Conservation (phyloP, 2,113 vertebrate genomes). For the Oceanodroma tethys region DNA sequence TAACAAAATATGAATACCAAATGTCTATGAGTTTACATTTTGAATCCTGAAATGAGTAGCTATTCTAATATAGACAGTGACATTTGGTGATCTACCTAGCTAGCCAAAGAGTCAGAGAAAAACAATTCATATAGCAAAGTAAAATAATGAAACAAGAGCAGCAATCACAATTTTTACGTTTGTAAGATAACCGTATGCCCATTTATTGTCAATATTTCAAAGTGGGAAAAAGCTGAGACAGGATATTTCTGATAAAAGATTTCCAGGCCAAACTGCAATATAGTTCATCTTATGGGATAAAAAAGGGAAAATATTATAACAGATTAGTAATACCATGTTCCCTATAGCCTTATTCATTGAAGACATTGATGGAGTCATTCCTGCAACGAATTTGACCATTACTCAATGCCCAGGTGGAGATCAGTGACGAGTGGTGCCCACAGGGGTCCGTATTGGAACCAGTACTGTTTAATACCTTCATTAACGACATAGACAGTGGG, state of each 20-base stretch:
- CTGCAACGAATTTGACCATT: background rate
- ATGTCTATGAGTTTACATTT: background rate
- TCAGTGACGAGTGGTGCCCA: background rate
- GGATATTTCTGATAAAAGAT: background rate
- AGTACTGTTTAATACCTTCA: background rate
- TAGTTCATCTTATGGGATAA: background rate
- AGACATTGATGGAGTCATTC: background rate
- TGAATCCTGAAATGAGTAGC: background rate
- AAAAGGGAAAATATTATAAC: background rate
- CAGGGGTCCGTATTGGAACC: accelerated
- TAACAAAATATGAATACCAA: background rate
- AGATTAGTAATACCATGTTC: background rate
- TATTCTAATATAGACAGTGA: background rate
- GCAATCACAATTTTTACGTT: background rate
- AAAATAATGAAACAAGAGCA: background rate
- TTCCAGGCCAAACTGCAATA: background rate
- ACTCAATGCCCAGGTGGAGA: background rate
- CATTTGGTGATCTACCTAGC: background rate
- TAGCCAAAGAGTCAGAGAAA: background rate
- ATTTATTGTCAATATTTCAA: background rate
- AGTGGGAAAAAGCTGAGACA: background rate
- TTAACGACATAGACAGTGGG: background rate
- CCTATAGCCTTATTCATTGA: background rate
- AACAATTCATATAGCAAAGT: background rate
- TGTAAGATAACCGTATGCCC: background rate